Evolutionary conservation across 2,888 invertebrate species (phyloP).

Genomic region (Erebia palarica): DNA sequence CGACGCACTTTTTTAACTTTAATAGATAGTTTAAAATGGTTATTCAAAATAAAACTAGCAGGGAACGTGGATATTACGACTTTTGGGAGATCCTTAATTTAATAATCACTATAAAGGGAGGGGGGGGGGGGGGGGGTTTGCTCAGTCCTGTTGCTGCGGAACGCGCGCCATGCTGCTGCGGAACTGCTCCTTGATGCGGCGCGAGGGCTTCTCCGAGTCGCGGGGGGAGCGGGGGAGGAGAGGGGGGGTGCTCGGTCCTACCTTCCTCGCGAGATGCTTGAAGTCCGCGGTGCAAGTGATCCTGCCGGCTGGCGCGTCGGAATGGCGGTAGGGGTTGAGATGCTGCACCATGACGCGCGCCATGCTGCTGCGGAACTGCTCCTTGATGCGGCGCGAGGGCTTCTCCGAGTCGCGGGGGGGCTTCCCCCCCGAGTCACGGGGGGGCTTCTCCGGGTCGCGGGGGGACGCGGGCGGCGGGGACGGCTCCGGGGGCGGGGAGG

Average conservation of each 20-base stretch:
- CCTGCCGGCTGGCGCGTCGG: slow-evolving; percentile 91
- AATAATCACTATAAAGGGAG: too few species aligned
- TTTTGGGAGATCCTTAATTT: too few species aligned
- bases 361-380: slow-evolving; percentile 91
- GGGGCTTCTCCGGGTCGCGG: slow-evolving; percentile 68
- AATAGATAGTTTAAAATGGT: too few species aligned
- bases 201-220: too few species aligned
- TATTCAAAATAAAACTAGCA: too few species aligned
- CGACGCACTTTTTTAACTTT: too few species aligned
- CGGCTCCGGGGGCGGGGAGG: slow-evolving; percentile 16
- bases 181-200: too few species aligned
- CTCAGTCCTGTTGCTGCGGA: too few species aligned
- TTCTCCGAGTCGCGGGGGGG: slow-evolving; percentile 86
- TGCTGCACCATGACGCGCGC: slow-evolving; percentile 92
- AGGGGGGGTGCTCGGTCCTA: slow-evolving; percentile 54
- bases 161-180: too few species aligned
- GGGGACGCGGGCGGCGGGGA: slow-evolving; percentile 22
- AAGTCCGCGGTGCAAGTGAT: slow-evolving; percentile 96
- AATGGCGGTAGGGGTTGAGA: slow-evolving; percentile 93
- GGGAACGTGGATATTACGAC: too few species aligned
- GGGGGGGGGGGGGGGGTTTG: too few species aligned
- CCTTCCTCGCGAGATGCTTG: slow-evolving; percentile 96
- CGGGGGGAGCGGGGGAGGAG: too few species aligned
- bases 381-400: slow-evolving; percentile 88
- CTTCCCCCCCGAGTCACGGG: slow-evolving; percentile 92